Evolutionary conservation across 2,113 vertebrate species (phyloP), one percentile per base, ranked within the genome.

Genomic region (Serinus canaria): DNA sequence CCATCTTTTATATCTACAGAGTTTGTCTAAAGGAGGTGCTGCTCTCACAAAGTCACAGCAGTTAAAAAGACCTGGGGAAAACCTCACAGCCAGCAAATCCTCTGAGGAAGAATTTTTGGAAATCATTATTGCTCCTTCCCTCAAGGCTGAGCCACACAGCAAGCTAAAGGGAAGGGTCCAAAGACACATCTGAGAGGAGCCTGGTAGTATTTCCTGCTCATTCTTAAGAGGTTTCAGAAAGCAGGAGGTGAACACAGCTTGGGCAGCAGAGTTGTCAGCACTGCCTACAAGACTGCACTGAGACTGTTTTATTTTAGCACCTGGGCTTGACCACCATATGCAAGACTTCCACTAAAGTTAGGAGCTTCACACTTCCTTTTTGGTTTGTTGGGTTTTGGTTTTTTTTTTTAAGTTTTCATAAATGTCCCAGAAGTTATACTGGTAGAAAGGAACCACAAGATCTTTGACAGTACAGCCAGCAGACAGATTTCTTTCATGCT

Each of bases 191-290:
- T 37, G 58, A 73, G 33, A 91, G 15, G 15, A 89, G 27, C 22
- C 72, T 52, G 28, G 28, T 46, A 39, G 41, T 47, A 31, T 31
- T 87, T 84, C 47, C 35, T 13, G 49, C 74, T 83, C 18, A 7
- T 31, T 91, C 30, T 79, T 77, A 67, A 75, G 75, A 70, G 58
- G 23, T 20, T 86, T 88, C 67, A 77, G 41, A 92, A 75, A 76
- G 75, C 50, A 92, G 33, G 39, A 87, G 39, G 58, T 41, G 39
- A 53, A 46, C 27, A 72, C 5, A 78, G 50, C 37, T 25, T 3
- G 1, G 41, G 53, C 27, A 43, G 10, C 58, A 64, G 37, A 0
- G 1, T 7, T 7, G 1, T 22, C 43, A 58, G 47, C 2, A 1
- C 18, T 69, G 46, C 60, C 76, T 74, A 35, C 23, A 55, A 17